A percentile compares a stretch with the other conserved stretches of the same genome.
These are phyloP conservation scores for Buphagus erythrorhynchus DNA, from an alignment of 2,797 vertebrate genomes.

Conservation along the genomic window DNA sequence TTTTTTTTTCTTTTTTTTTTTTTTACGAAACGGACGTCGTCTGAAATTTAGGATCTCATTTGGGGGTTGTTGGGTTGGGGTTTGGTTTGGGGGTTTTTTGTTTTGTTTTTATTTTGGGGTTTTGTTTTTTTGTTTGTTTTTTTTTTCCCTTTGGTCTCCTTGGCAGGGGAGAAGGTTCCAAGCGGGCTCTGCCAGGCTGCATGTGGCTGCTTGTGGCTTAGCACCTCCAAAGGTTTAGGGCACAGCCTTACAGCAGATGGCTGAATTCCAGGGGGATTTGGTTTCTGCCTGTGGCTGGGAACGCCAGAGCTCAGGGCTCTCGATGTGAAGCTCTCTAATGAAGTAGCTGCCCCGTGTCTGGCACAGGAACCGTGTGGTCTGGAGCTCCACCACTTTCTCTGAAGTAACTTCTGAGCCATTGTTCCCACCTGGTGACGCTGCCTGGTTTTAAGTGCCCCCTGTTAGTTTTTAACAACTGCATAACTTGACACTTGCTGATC, in stretches of 20 bases:
- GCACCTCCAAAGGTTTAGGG: constrained; percentile 43
- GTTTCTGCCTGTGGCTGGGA: constrained; percentile 41
- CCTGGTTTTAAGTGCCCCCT: constrained; percentile 49
- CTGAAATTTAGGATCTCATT: constrained; percentile 38
- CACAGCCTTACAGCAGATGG: constrained; percentile 13
- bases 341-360: constrained; percentile 12
- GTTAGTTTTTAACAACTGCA: constrained; percentile 70
- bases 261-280: constrained; percentile 45
- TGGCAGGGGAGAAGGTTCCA: constrained; percentile 28
- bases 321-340: background rate
- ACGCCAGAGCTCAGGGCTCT: background rate
- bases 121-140: too few relatives aligned
- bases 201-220: constrained; percentile 48
- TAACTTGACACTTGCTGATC: constrained; percentile 62
- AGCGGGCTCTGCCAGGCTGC: constrained; percentile 27
- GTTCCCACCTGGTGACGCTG: constrained; percentile 39
- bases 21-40: background rate
- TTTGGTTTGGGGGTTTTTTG: background rate
- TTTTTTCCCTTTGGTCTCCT: background rate
- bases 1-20: background rate
- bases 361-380: background rate
- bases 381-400: constrained; percentile 48
- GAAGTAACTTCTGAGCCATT: constrained; percentile 72
- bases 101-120: background rate
- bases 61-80: background rate